Conservation (phyloP, 30 jellyfish, hydroid and myxozoan species). For the Rhopilema esculentum region DNA sequence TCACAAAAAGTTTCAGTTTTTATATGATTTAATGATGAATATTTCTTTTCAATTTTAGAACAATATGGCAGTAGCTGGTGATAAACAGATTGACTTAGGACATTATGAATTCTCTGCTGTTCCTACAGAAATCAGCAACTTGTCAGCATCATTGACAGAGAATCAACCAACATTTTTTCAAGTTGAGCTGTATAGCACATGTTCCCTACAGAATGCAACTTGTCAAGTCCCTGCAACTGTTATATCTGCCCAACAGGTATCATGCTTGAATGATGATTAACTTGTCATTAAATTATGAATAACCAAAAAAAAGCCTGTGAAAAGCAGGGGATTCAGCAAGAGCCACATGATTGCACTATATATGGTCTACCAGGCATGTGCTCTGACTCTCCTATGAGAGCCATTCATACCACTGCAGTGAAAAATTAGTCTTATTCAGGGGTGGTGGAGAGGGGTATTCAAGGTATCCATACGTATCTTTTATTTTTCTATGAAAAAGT, state of each 20-base stretch:
- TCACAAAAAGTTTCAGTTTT: neutral
- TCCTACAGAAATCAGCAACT: slow-evolving; percentile 14
- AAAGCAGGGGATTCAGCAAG: too few relatives aligned
- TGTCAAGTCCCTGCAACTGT: slow-evolving; percentile 74
- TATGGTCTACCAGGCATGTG: too few relatives aligned
- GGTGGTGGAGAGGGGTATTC: too few relatives aligned
- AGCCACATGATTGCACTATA: too few relatives aligned
- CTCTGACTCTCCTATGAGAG: too few relatives aligned
- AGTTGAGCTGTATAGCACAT: slow-evolving; percentile 72
- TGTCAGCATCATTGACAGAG: slow-evolving; percentile 46
- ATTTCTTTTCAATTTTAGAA: slow-evolving; percentile 8
- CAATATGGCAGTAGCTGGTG: slow-evolving; percentile 54
- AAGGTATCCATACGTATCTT: too few relatives aligned
- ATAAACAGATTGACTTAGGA: slow-evolving; percentile 65
- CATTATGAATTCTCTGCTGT: slow-evolving; percentile 49
- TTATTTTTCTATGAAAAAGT: too few relatives aligned
- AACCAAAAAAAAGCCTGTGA: too few relatives aligned
- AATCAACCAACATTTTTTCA: slow-evolving; percentile 73
- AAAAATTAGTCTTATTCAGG: too few relatives aligned
- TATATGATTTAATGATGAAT: neutral
- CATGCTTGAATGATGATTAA: too few relatives aligned
- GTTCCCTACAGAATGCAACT: slow-evolving; percentile 27
- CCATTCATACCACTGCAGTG: too few relatives aligned
- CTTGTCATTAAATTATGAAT: too few relatives aligned
- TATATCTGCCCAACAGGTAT: slow-evolving; percentile 74